These are phyloP conservation scores for Pandion haliaetus DNA, from an alignment of 2,113 vertebrate species.

Conservation along the genomic window DNA sequence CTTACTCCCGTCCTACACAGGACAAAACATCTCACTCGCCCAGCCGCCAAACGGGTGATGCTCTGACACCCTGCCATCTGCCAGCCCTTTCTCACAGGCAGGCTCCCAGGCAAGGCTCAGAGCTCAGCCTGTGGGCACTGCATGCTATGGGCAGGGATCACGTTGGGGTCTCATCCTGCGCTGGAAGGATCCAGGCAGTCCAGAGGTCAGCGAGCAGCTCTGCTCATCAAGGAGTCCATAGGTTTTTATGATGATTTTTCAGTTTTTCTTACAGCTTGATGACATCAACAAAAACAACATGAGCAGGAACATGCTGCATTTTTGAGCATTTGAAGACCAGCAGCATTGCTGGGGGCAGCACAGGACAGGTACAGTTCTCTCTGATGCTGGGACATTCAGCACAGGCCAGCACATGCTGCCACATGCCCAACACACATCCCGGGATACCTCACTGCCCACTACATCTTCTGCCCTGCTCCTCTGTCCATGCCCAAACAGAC, in stretches of 20 bases:
- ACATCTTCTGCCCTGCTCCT: not conserved
- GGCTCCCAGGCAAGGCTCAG: not conserved
- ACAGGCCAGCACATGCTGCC: not conserved
- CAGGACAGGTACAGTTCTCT: not conserved
- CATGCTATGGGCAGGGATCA: fast-evolving
- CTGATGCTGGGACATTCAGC: not conserved
- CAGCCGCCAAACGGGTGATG: not conserved
- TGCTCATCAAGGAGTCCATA: not conserved
- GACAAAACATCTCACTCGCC: not conserved
- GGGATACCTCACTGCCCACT: not conserved
- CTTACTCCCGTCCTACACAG: not conserved
- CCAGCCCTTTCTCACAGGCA: not conserved
- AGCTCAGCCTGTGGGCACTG: not conserved
- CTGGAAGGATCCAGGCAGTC: not conserved
- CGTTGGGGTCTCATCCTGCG: fast-evolving
- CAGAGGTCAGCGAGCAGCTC: not conserved
- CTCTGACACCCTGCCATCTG: not conserved
- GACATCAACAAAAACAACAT: not conserved
- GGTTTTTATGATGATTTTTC: not conserved
- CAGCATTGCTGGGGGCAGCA: not conserved
- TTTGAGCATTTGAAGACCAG: not conserved
- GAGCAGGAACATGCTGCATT: not conserved
- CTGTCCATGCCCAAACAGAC: fast-evolving
- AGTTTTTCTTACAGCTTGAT: not conserved
- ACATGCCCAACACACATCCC: fast-evolving